Percentiles rank a stretch among this genome's conserved stretches.
Conservation (phyloP, 2,113 vertebrate species). For the Notothenia rossii region DNA sequence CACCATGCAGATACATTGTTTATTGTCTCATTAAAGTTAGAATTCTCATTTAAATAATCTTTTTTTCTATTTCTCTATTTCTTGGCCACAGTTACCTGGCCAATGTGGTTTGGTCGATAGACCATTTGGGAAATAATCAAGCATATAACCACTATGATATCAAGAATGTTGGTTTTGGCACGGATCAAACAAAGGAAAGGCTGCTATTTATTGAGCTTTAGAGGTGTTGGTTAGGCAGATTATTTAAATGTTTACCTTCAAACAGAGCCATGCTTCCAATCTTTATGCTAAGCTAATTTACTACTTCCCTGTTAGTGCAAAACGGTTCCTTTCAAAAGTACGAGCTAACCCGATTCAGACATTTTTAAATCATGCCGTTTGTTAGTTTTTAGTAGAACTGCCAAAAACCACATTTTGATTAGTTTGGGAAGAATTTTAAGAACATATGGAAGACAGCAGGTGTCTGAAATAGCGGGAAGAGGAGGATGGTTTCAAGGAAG, state of each 20-base stretch:
- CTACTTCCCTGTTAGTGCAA: background rate
- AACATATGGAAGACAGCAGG: constrained; percentile 72
- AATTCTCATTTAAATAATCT: too few species aligned
- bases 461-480: constrained; percentile 28
- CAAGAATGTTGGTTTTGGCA: too few species aligned
- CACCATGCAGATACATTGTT: too few species aligned
- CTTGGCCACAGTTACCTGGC: background rate
- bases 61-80: background rate
- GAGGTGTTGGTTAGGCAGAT: too few species aligned
- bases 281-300: background rate
- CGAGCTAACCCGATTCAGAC: background rate
- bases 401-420: too few species aligned
- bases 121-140: background rate
- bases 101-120: too few species aligned
- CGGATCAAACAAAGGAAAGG: background rate
- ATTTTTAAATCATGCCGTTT: background rate
- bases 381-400: background rate
- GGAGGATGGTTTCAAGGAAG: constrained; percentile 35
- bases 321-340: background rate
- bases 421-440: constrained; percentile 13
- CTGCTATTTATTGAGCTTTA: background rate
- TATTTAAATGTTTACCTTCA: background rate
- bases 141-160: background rate
- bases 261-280: background rate
- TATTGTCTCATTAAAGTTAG: too few species aligned